Conservation (phyloP, 2,888 invertebrate species). For the Argyresthia goedartella region DNA sequence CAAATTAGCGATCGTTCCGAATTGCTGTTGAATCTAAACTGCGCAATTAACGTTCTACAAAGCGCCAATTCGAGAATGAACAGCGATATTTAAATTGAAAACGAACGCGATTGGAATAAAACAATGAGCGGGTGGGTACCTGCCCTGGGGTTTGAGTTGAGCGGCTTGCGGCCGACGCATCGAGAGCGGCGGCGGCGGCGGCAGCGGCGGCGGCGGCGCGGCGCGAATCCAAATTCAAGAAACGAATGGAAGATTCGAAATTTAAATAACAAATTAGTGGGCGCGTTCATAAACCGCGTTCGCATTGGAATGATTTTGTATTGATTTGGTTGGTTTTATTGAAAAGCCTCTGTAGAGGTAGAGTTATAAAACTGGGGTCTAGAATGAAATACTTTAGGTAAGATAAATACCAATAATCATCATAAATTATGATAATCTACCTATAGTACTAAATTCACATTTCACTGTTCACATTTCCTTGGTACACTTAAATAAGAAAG, state of each 20-base stretch:
- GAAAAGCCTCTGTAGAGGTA: too few relatives aligned
- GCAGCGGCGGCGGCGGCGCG: conserved; percentile 18
- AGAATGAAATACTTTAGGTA: too few relatives aligned
- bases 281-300: conserved; percentile 30
- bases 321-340: too few relatives aligned
- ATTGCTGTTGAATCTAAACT: conserved; percentile 65
- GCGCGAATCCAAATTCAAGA: conserved; percentile 45
- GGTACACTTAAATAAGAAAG: too few relatives aligned
- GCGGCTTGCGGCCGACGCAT: conserved; percentile 28
- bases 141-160: conserved; percentile 9
- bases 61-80: conserved; percentile 63
- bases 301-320: too few relatives aligned
- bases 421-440: too few relatives aligned
- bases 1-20: conserved; percentile 60
- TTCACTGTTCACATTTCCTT: too few relatives aligned
- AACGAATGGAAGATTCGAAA: conserved; percentile 29
- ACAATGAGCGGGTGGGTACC: conserved; percentile 31
- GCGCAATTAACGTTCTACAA: conserved; percentile 61
- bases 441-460: too few relatives aligned
- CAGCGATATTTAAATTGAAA: conserved; percentile 68
- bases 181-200: conserved; percentile 25
- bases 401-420: too few relatives aligned
- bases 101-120: conserved; percentile 61
- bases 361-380: too few relatives aligned
- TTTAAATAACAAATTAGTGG: conserved; percentile 64